These are phyloP conservation scores for Macheiramphus alcinus DNA, from an alignment of 2,113 vertebrate genomes.

Conservation along the genomic window DNA sequence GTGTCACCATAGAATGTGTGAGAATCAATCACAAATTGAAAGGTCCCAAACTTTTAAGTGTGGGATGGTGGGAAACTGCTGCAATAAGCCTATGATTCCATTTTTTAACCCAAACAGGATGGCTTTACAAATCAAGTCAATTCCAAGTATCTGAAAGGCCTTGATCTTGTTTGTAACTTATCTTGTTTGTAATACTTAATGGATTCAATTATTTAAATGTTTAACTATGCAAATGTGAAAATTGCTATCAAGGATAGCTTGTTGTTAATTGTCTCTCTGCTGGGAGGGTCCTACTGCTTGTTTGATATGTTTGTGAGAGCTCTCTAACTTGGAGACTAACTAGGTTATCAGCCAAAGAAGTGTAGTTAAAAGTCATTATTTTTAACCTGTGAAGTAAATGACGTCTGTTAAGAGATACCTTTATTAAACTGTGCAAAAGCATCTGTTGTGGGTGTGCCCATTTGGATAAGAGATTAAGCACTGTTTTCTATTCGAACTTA, in stretches of 20 bases:
- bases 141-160: not conserved
- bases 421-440: not conserved
- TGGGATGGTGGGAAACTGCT: not conserved
- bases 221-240: conserved; percentile 58
- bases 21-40: not conserved
- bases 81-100: not conserved
- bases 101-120: not conserved
- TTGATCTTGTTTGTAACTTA: not conserved
- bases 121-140: not conserved
- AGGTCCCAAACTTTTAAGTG: not conserved
- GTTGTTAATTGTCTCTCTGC: not conserved
- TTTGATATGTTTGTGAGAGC: not conserved
- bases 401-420: not conserved
- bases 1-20: not conserved
- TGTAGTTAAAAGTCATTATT: not conserved
- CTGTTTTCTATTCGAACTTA: not conserved
- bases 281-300: not conserved
- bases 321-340: not conserved
- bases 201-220: conserved; percentile 19
- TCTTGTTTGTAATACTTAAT: not conserved
- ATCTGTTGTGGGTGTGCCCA: not conserved
- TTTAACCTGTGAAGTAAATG: not conserved
- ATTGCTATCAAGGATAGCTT: not conserved
- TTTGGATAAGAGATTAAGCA: not conserved
- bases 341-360: not conserved